Evolutionary conservation across 2,797 vertebrate genomes (phyloP).

Genomic region (Aeoliscus strigatus): DNA sequence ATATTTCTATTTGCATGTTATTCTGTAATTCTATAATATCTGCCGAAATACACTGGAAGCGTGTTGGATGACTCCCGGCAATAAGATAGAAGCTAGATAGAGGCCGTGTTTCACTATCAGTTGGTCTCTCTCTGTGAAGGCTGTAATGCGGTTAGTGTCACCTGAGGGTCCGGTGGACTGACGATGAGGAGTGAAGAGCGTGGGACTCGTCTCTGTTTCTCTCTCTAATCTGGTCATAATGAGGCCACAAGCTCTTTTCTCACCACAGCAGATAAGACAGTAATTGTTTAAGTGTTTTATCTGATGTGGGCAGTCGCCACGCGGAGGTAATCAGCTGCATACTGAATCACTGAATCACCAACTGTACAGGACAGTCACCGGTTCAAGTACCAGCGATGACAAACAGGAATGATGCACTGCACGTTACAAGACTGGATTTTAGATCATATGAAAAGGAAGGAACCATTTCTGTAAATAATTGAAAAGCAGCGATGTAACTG

Average conservation of each 20-base stretch:
- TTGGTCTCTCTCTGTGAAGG: slow-evolving; percentile 29
- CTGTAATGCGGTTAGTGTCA: slow-evolving; percentile 58
- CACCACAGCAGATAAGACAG: slow-evolving; percentile 70
- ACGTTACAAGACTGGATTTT: background rate
- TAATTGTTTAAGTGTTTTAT: slow-evolving; percentile 78
- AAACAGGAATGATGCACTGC: background rate
- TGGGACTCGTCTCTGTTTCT: slow-evolving; percentile 40
- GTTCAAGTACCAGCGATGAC: background rate
- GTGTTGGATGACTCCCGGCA: slow-evolving; percentile 5
- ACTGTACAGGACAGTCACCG: slow-evolving; percentile 8
- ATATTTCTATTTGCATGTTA: too few species aligned
- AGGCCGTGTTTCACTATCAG: slow-evolving; percentile 26
- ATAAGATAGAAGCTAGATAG: background rate
- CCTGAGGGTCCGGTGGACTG: slow-evolving; percentile 49
- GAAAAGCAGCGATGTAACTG: too few species aligned
- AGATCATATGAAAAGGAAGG: too few species aligned
- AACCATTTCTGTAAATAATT: too few species aligned
- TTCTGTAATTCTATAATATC: too few species aligned
- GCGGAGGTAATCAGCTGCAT: slow-evolving; percentile 44
- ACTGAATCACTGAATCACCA: slow-evolving; percentile 24
- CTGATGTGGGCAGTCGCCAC: slow-evolving; percentile 60
- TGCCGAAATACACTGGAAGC: background rate
- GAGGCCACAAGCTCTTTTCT: slow-evolving; percentile 64
- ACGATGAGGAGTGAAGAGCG: slow-evolving; percentile 40
- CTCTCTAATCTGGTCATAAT: slow-evolving; percentile 73